Base-by-base conservation (phyloP, 2,113 vertebrate species). In the Rhea americana region DNA sequence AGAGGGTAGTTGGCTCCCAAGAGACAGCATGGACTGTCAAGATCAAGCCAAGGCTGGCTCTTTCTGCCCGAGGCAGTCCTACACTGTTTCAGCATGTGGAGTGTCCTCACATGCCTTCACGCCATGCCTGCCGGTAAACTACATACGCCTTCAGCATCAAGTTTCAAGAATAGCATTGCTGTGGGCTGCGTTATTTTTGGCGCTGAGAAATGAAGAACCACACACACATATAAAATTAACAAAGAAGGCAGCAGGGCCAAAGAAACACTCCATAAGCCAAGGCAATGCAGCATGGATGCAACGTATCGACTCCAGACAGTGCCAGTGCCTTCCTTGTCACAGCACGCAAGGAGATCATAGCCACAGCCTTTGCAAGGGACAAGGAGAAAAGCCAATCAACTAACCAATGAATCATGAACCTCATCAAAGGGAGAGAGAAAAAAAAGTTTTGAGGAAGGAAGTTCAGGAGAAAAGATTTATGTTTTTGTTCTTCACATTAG, bases 121-220 rank as follows among this genome's bases (percentile, higher is more conserved):
- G 13, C 22, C 8, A 6, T 55, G 77, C 48, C 74, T 28, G 0
- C 22, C 7, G 16, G 81, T 65, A 13, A 93, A 75, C 56, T 10
- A 63, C 9, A 53, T 37, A 7, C 43, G 77, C 37, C 77, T 88
- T 77, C 28, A 10, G 82, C 88, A 84, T 41, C 86, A 48, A 11
- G 68, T 78, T 95, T 83, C 93, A 67, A 67, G 93, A 94, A 91
- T 6, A 96, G 90, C 80, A 48, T 26, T 59, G 86, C 80, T 86
- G 88, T 91, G 93, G 88, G 92, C 83, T 93, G 88, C 47, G 84
- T 83, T 95, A 91, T 78, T 94, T 95, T 86, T 93, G 92, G 92
- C 10, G 0, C 86, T 68, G 39, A 48, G 61, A 86, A 90, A 65
- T 74, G 72, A 95, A 59, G 90, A 95, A 79, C 80, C 86, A 91